phyloP scores from a whole-genome alignment of 2,113 vertebrate genomes.

The Grantiella picta region DNA sequence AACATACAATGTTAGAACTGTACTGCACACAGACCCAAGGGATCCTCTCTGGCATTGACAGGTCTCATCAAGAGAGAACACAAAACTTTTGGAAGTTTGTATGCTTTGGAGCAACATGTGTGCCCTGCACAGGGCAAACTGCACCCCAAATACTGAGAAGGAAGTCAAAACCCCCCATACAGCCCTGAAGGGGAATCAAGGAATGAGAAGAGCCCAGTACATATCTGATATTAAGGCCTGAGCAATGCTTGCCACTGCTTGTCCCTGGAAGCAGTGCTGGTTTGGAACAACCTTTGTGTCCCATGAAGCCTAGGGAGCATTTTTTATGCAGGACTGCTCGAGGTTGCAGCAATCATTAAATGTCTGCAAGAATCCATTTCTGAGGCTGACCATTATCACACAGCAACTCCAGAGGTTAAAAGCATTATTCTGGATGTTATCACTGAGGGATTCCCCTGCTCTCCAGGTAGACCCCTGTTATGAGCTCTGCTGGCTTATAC shows the following conservation, averaged over 20 bases:
- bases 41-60: neutral
- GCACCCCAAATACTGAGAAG: neutral
- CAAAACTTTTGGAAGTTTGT: neutral
- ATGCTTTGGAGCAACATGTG: neutral
- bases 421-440: neutral
- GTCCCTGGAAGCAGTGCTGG: neutral
- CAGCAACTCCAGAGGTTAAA: neutral
- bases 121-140: neutral
- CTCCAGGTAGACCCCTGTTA: neutral
- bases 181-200: neutral
- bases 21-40: neutral
- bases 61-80: neutral
- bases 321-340: neutral
- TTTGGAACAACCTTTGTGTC: neutral
- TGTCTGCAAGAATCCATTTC: neutral
- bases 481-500: neutral
- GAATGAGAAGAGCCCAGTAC: neutral
- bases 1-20: neutral
- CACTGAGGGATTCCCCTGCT: neutral
- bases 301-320: neutral
- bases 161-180: neutral
- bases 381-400: neutral
- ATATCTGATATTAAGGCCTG: neutral
- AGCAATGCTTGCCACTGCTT: neutral
- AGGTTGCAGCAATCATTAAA: neutral